Percentiles rank a stretch among this genome's conserved stretches.
Evolutionary conservation across 2,888 invertebrate species (phyloP).

Genomic region (Scaptomyza reducta): DNA sequence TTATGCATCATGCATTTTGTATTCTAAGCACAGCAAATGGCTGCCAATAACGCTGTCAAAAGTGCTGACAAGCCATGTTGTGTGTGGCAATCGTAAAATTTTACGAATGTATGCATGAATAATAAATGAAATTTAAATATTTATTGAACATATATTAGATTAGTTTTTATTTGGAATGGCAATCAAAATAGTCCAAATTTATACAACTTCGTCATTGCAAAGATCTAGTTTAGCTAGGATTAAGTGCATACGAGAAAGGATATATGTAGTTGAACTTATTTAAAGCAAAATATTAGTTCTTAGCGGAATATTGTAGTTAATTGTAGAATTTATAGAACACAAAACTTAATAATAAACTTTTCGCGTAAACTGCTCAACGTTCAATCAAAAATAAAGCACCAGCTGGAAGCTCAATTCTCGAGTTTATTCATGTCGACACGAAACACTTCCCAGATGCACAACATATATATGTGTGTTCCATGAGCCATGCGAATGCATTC

Average conservation of each 20-base stretch:
- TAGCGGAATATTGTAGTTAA: too few relatives aligned
- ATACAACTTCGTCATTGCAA: neutral
- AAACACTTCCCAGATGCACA: conserved; percentile 30
- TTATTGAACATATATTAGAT: too few relatives aligned
- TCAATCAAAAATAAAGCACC: neutral
- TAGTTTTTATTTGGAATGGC: too few relatives aligned
- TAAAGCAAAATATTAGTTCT: too few relatives aligned
- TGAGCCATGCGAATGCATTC: conserved; percentile 27
- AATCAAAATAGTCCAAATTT: neutral
- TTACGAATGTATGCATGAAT: neutral
- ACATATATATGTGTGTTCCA: conserved; percentile 38
- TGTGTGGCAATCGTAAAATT: conserved; percentile 1
- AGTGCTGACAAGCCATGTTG: conserved; percentile 42
- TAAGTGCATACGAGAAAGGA: too few relatives aligned
- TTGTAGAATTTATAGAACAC: too few relatives aligned
- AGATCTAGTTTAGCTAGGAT: neutral
- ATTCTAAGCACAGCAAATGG: conserved; percentile 39
- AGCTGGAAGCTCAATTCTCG: neutral
- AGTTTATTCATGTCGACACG: conserved; percentile 17
- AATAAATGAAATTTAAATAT: neutral
- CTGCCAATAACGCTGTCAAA: conserved; percentile 44
- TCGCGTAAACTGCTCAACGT: neutral
- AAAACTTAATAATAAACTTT: neutral
- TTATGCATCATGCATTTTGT: conserved; percentile 30
- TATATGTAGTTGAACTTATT: too few relatives aligned